Evolutionary conservation across 1,140 invertebrate species (phyloP), one percentile per base, ranked within the genome.

Genomic region (Euwallacea similis): DNA sequence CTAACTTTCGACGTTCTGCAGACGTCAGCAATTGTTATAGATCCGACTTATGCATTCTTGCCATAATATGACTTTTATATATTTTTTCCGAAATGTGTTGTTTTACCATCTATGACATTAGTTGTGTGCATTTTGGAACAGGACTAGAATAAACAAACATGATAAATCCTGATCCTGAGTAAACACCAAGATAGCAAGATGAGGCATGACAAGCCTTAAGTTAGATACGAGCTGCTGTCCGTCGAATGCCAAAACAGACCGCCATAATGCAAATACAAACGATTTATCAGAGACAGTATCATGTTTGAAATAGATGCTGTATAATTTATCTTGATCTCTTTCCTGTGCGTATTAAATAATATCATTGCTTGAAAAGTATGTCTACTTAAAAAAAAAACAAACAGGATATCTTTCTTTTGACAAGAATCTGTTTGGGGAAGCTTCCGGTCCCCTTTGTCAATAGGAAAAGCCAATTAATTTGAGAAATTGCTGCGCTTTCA

Each of bases 261-360:
- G 44, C 58, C 66, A 69, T 61, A 69, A 69, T 69, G 56, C 58
- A 62, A 69, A 69, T 69, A 60, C 44, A 62, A 61, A 62, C 66
- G 46, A 69, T 69, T 69, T 69, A 69, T 69, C 66, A 69, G 59
- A 43, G 58, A 62, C 58, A 13, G 61, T 69, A 62, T 58, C 33
- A 69, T 69, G 66, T 69, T 59, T n/a, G 47, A 56, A 69, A 42
- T 59, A 69, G 66, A 69, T 69, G 42, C 66, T 54, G 66, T 10
- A 69, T 61, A 69, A 69, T 69, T 69, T 69, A 56, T 69, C 66
- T 69, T 69, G 66, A 69, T 69, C 61, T 69, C 66, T 69, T 69
- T 69, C 21, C 21, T 33, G 21, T 33, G 9, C 54, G 16, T 56
- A 56, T 56, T 21, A 56, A 10, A 21, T 56, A 16, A 33, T 33